Evolutionary conservation across 2,797 vertebrate species (phyloP).

Genomic region (Eidolon dupreanum): DNA sequence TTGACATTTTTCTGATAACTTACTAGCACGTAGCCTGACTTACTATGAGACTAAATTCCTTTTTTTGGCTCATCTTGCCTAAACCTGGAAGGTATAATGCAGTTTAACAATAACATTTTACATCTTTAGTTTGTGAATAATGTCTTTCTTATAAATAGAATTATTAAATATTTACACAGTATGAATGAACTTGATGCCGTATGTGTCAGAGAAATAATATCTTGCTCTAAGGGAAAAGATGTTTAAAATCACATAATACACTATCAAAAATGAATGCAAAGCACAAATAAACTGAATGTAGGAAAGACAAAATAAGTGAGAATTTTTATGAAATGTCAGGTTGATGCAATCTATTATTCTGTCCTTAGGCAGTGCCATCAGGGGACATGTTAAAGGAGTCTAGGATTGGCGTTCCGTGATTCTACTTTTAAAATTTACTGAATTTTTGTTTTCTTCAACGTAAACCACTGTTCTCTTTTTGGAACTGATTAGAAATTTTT

Average conservation of each 20-base stretch:
- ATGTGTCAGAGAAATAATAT: conserved; percentile 41
- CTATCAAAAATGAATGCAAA: not conserved
- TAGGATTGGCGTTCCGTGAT: not conserved
- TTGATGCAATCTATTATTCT: not conserved
- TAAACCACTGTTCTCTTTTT: not conserved
- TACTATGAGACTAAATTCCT: conserved; percentile 35
- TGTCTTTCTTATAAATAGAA: conserved; percentile 58
- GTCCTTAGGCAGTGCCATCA: not conserved
- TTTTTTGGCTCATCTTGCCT: conserved; percentile 49
- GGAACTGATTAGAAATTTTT: not conserved
- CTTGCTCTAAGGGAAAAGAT: conserved; percentile 44
- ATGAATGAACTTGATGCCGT: conserved; percentile 32
- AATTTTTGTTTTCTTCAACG: not conserved
- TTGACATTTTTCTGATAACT: conserved; percentile 36
- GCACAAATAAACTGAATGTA: not conserved
- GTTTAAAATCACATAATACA: conserved; percentile 41
- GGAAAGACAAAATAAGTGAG: conserved; percentile 20
- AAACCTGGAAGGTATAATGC: conserved; percentile 66
- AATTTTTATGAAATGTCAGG: not conserved
- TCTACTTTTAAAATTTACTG: not conserved
- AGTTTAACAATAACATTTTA: conserved; percentile 73
- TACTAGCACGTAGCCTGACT: not conserved
- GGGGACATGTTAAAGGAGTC: not conserved
- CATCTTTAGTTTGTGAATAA: conserved; percentile 57
- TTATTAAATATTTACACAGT: conserved; percentile 68